phyloP scores from a whole-genome alignment of 2,797 vertebrate genomes.

The Aotus griseimembra region DNA sequence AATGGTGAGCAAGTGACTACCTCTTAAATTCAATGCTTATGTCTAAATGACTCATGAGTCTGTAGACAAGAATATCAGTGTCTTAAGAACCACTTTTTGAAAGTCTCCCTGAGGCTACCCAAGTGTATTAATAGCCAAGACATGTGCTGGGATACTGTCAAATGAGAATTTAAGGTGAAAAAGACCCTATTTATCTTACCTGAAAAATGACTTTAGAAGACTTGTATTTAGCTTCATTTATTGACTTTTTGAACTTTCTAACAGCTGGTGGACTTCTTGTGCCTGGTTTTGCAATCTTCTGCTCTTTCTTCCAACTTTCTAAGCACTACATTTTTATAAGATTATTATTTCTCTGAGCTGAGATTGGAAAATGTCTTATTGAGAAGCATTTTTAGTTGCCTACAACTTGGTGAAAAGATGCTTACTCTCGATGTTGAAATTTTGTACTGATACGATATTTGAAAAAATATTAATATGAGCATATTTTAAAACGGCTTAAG shows the following conservation, averaged over 20 bases:
- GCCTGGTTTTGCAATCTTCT: slow-evolving; percentile 65
- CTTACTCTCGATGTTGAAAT: slow-evolving; percentile 63
- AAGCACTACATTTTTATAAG: slow-evolving; percentile 73
- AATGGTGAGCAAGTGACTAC: slow-evolving; percentile 49
- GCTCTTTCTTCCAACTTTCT: slow-evolving; percentile 70
- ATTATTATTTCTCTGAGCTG: slow-evolving; percentile 70
- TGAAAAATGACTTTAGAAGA: slow-evolving; percentile 74
- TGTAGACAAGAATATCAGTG: slow-evolving; percentile 49
- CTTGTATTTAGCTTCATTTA: slow-evolving; percentile 70
- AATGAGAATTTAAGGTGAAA: slow-evolving; percentile 78
- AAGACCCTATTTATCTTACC: slow-evolving; percentile 69
- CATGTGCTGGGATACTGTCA: slow-evolving; percentile 71
- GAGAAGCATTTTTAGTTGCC: slow-evolving; percentile 69
- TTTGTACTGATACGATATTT: slow-evolving; percentile 24
- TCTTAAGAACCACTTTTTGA: slow-evolving; percentile 80
- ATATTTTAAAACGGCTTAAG: slow-evolving; percentile 55
- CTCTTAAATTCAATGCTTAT: slow-evolving; percentile 68
- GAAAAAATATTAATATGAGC: slow-evolving; percentile 56
- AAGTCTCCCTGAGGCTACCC: slow-evolving; percentile 71
- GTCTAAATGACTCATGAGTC: slow-evolving; percentile 77
- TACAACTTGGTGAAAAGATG: slow-evolving; percentile 74
- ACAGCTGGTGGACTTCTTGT: slow-evolving; percentile 60
- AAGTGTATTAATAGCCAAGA: slow-evolving; percentile 73
- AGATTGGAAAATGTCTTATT: slow-evolving; percentile 68
- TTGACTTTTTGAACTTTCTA: slow-evolving; percentile 78